These are phyloP conservation scores for Bucco capensis DNA, from an alignment of 2,113 vertebrate genomes.

Conservation along the genomic window DNA sequence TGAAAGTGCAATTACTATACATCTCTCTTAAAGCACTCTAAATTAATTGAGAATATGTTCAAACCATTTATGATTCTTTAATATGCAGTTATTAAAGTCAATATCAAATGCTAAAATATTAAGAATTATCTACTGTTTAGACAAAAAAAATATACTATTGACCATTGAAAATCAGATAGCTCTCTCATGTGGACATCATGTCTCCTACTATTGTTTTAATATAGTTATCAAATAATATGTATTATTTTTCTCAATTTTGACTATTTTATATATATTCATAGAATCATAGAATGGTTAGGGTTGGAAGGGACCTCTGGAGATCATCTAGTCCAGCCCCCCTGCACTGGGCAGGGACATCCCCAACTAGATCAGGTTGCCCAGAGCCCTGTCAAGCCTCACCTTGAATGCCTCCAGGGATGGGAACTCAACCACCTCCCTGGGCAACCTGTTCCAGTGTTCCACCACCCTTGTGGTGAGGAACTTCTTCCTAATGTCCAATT, in stretches of 20 bases:
- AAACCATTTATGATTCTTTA: too few species aligned
- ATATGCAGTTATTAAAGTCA: neutral
- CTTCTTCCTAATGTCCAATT: too few species aligned
- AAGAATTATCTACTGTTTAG: neutral
- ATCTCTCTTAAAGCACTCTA: neutral
- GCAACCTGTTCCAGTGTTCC: too few species aligned
- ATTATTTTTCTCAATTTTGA: neutral
- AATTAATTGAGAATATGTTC: conserved; percentile 1
- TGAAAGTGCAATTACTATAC: neutral
- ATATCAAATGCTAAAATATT: neutral
- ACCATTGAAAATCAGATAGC: neutral
- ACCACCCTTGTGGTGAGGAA: too few species aligned
- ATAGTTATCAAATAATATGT: neutral
- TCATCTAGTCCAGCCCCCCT: too few species aligned
- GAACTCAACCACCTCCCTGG: too few species aligned
- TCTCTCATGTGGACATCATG: rapidly evolving
- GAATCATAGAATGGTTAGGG: too few species aligned
- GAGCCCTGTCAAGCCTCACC: too few species aligned
- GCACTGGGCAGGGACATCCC: too few species aligned
- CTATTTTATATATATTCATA: neutral
- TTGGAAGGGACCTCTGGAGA: too few species aligned
- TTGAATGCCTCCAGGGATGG: too few species aligned
- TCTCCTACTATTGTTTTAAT: neutral
- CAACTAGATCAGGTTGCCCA: too few species aligned
- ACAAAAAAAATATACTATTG: neutral